Base-by-base conservation (phyloP, 2,888 invertebrate genomes). In the Scaptomyza parva region DNA sequence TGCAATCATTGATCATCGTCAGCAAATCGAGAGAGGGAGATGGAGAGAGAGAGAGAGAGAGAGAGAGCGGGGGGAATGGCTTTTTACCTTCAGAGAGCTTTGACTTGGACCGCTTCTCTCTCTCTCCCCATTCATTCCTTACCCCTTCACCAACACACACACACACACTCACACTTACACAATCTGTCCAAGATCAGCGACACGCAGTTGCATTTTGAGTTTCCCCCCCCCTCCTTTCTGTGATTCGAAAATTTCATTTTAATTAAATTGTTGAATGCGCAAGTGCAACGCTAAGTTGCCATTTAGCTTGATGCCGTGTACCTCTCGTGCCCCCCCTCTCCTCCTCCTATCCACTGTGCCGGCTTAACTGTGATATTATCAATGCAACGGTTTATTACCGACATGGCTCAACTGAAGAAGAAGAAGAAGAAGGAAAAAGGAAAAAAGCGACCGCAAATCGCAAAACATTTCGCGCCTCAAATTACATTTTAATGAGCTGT, bases 401-500 rank as follows among this genome's bases (percentile, higher is more conserved):
- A 47, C 51, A 17, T 14, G 24, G 50, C 47, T 53, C 30, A 63
- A 24, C 7, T 9, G 12, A 41, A 14, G 35, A 0, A 24, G 9
- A 3, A 14, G 6, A 11, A 33, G 17, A 47, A 33, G 20, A 33
- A 9, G 3, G 11, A n/a, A n/a, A n/a, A n/a, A n/a, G n/a, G n/a
- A n/a, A n/a, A n/a, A n/a, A n/a, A n/a, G n/a, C n/a, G n/a, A n/a
- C 48, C 47, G 47, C 62, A 51, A 65, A 71, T 60, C 64, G 64
- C 76, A 71, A 71, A 85, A 72, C 87, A 78, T 84, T 81, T 78
- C 57, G 69, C 76, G 69, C 64, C 78, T 84, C 76, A 84, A 84
- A 88, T 84, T 86, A 84, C 85, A 84, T 78, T 84, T 84, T 88
- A 84, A 84, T 88, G 88, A 88, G 85, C 85, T 86, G 84, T 86